A percentile compares a stretch with the other conserved stretches of the same genome.
Conservation (phyloP, 2,113 vertebrate genomes). For the Oncorhynchus tshawytscha region DNA sequence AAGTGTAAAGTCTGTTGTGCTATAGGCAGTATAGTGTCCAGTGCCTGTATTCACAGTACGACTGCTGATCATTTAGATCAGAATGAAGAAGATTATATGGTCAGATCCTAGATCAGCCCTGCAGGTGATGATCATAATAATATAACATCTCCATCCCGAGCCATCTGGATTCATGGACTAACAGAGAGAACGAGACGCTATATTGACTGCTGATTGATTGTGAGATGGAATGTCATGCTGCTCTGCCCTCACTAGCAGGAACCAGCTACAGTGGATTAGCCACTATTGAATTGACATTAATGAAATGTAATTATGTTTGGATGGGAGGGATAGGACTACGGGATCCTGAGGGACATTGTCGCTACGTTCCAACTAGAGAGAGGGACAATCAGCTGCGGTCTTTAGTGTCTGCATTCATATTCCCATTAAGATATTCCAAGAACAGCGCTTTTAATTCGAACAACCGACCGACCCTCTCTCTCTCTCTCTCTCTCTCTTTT, state of each 20-base stretch:
- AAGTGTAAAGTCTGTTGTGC: no score
- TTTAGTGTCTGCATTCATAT: background rate
- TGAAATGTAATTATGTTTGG: constrained; percentile 16
- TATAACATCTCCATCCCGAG: background rate
- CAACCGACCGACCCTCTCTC: no score
- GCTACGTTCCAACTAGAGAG: background rate
- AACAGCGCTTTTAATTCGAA: background rate
- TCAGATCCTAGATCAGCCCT: no score
- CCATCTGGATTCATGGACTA: background rate
- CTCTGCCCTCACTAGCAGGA: constrained; percentile 61
- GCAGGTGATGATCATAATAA: no score
- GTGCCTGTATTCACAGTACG: no score
- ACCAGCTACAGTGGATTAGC: constrained; percentile 55
- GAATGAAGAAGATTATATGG: no score
- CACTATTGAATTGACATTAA: constrained; percentile 49
- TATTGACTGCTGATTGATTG: constrained; percentile 57
- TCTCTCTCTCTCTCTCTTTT: no score
- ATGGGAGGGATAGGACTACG: constrained; percentile 1
- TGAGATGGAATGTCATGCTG: constrained; percentile 57
- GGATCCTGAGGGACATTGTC: background rate
- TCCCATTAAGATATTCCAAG: background rate
- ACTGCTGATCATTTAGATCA: no score
- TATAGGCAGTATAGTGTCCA: no score
- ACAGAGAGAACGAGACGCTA: background rate
- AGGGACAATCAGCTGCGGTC: background rate